Evolutionary conservation across 2,113 vertebrate genomes (phyloP).

Genomic region (Muntiacus reevesi): DNA sequence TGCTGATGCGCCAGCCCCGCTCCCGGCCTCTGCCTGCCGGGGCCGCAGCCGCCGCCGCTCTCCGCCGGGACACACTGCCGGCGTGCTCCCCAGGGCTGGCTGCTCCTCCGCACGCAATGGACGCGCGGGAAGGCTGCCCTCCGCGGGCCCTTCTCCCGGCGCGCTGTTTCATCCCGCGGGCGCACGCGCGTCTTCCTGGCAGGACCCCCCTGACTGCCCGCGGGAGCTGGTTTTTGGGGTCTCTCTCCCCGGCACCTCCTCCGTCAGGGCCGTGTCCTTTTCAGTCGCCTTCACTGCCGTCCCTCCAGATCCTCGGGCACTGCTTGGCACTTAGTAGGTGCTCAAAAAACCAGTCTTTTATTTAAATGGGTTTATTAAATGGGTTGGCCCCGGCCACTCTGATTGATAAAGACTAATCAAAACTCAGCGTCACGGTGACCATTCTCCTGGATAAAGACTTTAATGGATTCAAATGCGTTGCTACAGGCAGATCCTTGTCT

Average conservation of each 20-base stretch:
- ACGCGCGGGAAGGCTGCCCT: background rate
- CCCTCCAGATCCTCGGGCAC: background rate
- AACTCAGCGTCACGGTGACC: background rate
- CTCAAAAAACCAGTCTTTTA: background rate
- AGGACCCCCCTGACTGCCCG: no score
- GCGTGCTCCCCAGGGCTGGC: background rate
- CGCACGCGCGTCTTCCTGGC: background rate
- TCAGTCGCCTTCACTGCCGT: background rate
- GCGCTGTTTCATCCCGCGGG: fast-evolving
- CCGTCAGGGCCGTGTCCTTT: fast-evolving
- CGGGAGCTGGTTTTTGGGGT: no score
- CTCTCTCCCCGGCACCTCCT: background rate
- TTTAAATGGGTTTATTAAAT: background rate
- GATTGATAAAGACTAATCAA: background rate
- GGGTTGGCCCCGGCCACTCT: background rate
- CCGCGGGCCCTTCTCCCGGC: fast-evolving
- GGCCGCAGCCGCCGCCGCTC: background rate
- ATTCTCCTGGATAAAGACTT: background rate
- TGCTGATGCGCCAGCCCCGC: fast-evolving
- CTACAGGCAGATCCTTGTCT: background rate
- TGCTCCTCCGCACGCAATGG: background rate
- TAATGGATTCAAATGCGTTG: background rate
- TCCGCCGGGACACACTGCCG: background rate
- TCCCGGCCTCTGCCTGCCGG: background rate
- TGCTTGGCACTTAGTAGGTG: background rate